Evolutionary conservation across 2,113 vertebrate species (phyloP), one percentile per base, ranked within the genome.

Genomic region (Paracanthobrama guichenoti): DNA sequence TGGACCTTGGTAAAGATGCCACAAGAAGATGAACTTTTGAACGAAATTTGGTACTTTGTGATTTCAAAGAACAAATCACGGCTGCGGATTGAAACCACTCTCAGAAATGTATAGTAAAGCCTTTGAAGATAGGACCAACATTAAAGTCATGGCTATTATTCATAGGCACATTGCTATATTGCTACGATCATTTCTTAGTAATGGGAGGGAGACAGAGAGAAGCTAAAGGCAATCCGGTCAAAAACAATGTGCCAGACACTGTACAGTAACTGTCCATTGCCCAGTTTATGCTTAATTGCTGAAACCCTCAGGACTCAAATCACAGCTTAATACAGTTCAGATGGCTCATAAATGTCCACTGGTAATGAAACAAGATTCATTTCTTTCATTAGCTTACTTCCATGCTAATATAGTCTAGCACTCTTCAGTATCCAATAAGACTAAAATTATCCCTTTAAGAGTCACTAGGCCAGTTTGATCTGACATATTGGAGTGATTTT

Each of bases 321-420:
- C 26, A 31, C 24, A 60, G 60, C 66, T 71, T 59, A 67, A 69
- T 55, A 6, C 11, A 18, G 50, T 59, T 81, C 81, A 39, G 31
- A 48, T 31, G 18, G 42, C 74, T 82, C 83, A 80, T 86, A 85
- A 86, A 88, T 57, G 59, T 84, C 74, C 79, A 46, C n/a, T 8
- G 42, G 42, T 86, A 86, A 85, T 88, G 75, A 83, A 86, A 85
- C 28, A 60, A 35, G 78, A 85, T 80, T 74, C 18, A 79, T 88
- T 88, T 85, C 64, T 88, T 84, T 86, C 82, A 86, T 88, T 88
- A 88, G 57, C 73, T 67, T 83, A 86, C 66, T 67, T 84, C 80
- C 67, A 80, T 88, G 67, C 77, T 82, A 86, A 79, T 75, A 85
- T 35, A 46, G 87, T 85, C 82, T 55, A 82, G 85, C 62, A 28